These are phyloP conservation scores for Nannobrachium achirus DNA, from an alignment of 2,113 vertebrate genomes.

Conservation along the genomic window DNA sequence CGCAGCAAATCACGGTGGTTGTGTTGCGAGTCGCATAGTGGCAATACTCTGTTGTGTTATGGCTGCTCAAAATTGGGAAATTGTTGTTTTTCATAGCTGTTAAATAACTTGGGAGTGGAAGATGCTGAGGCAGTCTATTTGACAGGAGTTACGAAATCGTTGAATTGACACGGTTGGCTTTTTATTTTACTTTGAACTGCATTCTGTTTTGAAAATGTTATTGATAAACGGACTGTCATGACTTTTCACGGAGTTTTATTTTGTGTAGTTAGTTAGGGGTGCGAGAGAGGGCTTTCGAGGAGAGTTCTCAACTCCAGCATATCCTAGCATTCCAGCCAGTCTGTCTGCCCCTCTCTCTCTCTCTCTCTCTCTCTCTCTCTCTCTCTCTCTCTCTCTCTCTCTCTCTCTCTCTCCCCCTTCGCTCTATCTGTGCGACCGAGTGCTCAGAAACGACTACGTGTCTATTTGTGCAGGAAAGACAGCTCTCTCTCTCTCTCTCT, in stretches of 20 bases:
- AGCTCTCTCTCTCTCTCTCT: constrained; percentile 26
- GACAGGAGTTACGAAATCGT: constrained; percentile 69
- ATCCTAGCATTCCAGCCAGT: constrained; percentile 81
- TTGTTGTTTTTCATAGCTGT: constrained; percentile 34
- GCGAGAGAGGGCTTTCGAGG: constrained; percentile 51
- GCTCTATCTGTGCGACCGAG: background rate
- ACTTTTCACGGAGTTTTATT: constrained; percentile 35
- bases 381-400: constrained; percentile 44
- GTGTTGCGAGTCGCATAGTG: background rate
- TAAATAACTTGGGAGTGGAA: constrained; percentile 56
- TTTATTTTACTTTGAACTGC: constrained; percentile 24
- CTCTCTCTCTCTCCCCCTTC: constrained; percentile 33
- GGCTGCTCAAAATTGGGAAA: constrained; percentile 51
- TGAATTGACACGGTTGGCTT: constrained; percentile 28
- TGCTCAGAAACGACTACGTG: constrained; percentile 75
- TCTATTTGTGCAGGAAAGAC: constrained; percentile 74
- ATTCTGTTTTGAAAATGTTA: constrained; percentile 11
- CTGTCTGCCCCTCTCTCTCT: constrained; percentile 58
- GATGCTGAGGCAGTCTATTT: constrained; percentile 72
- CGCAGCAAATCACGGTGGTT: background rate
- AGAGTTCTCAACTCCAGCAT: constrained; percentile 74
- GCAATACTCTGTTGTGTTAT: background rate
- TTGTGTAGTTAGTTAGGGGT: constrained; percentile 27
- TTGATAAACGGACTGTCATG: background rate
- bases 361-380: constrained; percentile 38